These are phyloP conservation scores for Mycalesis mineus DNA, from an alignment of 2,888 invertebrate genomes.

Conservation along the genomic window DNA sequence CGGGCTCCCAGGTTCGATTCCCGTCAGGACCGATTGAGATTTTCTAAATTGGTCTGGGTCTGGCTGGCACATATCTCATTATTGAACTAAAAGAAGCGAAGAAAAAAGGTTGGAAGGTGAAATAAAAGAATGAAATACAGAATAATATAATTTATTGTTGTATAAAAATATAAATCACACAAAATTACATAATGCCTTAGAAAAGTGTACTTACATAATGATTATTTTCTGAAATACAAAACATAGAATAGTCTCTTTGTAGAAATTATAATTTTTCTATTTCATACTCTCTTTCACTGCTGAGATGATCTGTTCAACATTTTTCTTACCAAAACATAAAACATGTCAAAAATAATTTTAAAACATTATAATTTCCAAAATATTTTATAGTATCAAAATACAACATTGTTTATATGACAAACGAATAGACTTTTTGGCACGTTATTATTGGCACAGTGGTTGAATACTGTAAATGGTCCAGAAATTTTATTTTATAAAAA, in stretches of 20 bases:
- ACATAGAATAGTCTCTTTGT: background rate
- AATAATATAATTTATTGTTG: background rate
- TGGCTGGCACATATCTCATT: too few relatives aligned
- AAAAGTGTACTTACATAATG: background rate
- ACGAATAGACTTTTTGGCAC: background rate
- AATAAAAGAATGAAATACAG: background rate
- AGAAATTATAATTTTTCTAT: too few relatives aligned
- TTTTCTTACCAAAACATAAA: too few relatives aligned
- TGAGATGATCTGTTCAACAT: too few relatives aligned
- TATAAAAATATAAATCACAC: background rate
- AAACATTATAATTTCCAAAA: too few relatives aligned
- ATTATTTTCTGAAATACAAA: background rate
- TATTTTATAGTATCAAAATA: too few relatives aligned
- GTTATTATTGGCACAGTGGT: background rate
- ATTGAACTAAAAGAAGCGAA: too few relatives aligned
- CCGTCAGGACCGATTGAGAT: too few relatives aligned
- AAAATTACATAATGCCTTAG: background rate
- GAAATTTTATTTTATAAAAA: background rate
- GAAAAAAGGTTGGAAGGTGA: background rate
- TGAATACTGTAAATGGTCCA: slow-evolving; percentile 2
- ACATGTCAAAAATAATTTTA: too few relatives aligned
- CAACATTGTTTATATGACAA: too few relatives aligned
- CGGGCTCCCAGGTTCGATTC: too few relatives aligned
- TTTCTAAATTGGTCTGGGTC: background rate
- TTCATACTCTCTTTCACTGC: too few relatives aligned